Conservation (phyloP, 2,888 invertebrate species). For the Agrenia bidenticulata region DNA sequence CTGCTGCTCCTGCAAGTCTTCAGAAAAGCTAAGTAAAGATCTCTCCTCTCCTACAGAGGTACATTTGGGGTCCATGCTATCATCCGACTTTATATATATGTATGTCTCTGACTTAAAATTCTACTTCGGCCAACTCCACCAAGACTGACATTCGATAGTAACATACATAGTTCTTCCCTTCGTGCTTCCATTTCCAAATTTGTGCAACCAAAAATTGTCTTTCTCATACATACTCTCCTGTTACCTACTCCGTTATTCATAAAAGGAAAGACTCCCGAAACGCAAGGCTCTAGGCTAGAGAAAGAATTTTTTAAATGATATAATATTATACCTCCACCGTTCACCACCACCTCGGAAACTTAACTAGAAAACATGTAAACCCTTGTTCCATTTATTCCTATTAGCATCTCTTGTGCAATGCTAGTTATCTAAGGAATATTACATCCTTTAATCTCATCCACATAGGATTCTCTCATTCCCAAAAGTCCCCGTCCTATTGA, state of each 20-base stretch:
- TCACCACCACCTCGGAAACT: background rate
- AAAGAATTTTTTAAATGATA: background rate
- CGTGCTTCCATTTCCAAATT: constrained; percentile 1
- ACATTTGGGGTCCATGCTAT: background rate
- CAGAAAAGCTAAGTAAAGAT: background rate
- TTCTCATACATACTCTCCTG: background rate
- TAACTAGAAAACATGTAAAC: constrained; percentile 9
- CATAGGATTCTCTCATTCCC: too few species aligned
- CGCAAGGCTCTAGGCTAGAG: background rate
- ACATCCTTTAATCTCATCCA: too few species aligned
- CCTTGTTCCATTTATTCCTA: constrained; percentile 7
- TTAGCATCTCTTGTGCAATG: constrained; percentile 1
- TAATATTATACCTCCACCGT: background rate
- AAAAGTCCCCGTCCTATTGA: too few species aligned
- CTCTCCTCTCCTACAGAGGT: background rate
- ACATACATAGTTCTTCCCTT: constrained; percentile 2
- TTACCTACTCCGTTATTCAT: background rate
- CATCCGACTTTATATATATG: background rate
- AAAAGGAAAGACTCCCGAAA: background rate
- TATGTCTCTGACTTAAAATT: background rate
- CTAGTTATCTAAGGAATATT: too few species aligned
- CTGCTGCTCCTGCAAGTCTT: background rate
- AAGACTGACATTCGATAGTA: background rate
- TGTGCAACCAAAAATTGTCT: background rate
- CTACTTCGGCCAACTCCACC: background rate